A percentile compares a stretch with the other conserved stretches of the same genome.
phyloP scores from a whole-genome alignment of 2,797 vertebrate species.

The Nothura maculosa region DNA sequence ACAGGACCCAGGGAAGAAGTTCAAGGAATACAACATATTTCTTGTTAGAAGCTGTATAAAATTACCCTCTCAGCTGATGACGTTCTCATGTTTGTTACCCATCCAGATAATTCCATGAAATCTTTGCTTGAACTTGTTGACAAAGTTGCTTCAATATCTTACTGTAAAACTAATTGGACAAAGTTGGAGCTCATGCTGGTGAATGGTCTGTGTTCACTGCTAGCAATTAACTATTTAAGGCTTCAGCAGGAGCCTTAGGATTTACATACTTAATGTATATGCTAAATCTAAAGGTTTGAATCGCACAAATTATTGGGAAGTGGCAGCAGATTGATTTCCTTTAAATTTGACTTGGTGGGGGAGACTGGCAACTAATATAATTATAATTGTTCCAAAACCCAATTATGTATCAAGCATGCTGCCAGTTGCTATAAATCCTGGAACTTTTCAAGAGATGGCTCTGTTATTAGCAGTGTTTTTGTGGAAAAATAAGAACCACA shows the following conservation, averaged over 20 bases:
- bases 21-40: conserved; percentile 25
- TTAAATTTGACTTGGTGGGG: conserved; percentile 45
- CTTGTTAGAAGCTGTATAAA: conserved; percentile 21
- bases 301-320: background rate
- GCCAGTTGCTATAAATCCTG: conserved; percentile 68
- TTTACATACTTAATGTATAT: background rate
- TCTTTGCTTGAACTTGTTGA: conserved; percentile 62
- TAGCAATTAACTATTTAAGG: conserved; percentile 29
- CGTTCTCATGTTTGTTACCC: conserved; percentile 19
- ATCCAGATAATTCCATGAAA: conserved; percentile 43
- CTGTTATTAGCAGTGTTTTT: conserved; percentile 53
- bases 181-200: background rate
- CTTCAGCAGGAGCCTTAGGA: background rate
- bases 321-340: conserved; percentile 53
- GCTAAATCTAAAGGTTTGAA: background rate
- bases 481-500: conserved; percentile 59
- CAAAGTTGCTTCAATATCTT: conserved; percentile 40
- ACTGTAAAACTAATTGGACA: conserved; percentile 8
- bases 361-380: conserved; percentile 22
- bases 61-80: background rate
- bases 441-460: conserved; percentile 46
- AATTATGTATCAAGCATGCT: conserved; percentile 13
- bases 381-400: conserved; percentile 45
- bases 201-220: conserved; percentile 19
- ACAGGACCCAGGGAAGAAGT: conserved; percentile 22